Evolutionary conservation across 2,113 vertebrate genomes (phyloP).

Genomic region (Pollimyrus isidori): DNA sequence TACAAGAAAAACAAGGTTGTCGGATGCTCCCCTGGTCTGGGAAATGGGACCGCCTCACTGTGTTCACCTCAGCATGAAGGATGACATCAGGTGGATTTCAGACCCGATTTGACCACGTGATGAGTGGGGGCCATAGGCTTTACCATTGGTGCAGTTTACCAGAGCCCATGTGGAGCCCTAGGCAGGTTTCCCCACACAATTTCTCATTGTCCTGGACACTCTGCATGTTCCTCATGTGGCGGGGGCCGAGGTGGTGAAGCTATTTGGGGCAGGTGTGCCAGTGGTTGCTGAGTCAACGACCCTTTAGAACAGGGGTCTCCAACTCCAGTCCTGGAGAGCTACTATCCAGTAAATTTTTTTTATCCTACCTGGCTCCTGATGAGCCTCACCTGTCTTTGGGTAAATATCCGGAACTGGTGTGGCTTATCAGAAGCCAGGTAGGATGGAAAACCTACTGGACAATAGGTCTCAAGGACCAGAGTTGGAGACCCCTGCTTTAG

Average conservation of each 20-base stretch:
- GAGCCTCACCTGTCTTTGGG: too few species aligned
- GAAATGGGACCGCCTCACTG: background rate
- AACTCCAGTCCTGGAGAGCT: too few species aligned
- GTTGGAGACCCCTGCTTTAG: background rate
- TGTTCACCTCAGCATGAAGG: background rate
- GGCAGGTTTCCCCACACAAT: background rate
- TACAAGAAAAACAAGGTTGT: background rate
- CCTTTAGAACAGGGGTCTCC: too few species aligned
- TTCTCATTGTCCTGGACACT: background rate
- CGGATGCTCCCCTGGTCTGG: background rate
- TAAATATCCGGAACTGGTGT: too few species aligned
- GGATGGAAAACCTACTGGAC: too few species aligned
- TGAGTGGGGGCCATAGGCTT: background rate
- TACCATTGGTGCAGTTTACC: background rate
- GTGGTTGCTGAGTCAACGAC: background rate
- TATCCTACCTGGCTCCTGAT: too few species aligned
- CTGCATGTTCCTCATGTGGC: background rate
- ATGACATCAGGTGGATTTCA: background rate
- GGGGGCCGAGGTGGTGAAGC: background rate
- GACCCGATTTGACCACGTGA: background rate
- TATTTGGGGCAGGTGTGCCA: background rate
- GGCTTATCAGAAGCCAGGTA: too few species aligned
- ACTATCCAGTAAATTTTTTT: too few species aligned
- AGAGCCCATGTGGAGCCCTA: background rate
- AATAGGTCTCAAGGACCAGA: too few species aligned